Percentiles rank a stretch among this genome's conserved stretches.
phyloP scores from a whole-genome alignment of 1,140 invertebrate species.

The Akabosia matsudoensis region DNA sequence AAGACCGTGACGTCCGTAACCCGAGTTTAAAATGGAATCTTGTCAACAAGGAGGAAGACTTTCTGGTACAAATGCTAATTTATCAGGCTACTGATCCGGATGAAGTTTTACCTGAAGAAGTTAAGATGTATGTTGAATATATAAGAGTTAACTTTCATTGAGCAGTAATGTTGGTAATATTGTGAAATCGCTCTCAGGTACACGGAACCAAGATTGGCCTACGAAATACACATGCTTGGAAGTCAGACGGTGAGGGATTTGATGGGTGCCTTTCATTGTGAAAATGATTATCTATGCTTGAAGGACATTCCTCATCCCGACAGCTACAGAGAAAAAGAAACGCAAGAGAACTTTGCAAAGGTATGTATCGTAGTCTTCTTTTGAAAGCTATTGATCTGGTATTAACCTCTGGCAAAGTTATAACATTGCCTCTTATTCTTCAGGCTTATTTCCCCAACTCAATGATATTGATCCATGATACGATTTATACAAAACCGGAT shows the following conservation, averaged over 20 bases:
- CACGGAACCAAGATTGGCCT: slow-evolving; percentile 53
- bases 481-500: slow-evolving; percentile 50
- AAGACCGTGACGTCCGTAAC: background rate
- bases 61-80: background rate
- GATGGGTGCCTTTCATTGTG: slow-evolving; percentile 65
- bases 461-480: slow-evolving; percentile 31
- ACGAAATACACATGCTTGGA: slow-evolving; percentile 62
- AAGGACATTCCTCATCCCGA: slow-evolving; percentile 32
- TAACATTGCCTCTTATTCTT: no score
- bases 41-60: slow-evolving; percentile 1
- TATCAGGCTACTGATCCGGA: slow-evolving; percentile 15
- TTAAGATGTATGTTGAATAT: background rate
- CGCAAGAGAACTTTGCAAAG: background rate
- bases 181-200: background rate
- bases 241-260: slow-evolving; percentile 62
- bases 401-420: no score
- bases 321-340: background rate
- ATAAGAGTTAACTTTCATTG: background rate
- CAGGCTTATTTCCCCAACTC: slow-evolving; percentile 1
- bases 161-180: background rate
- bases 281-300: slow-evolving; percentile 58
- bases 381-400: background rate
- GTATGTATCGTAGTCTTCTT: background rate
- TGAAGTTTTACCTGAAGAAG: slow-evolving; percentile 13
- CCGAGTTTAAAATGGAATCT: background rate